Conservation (phyloP, 2,888 invertebrate genomes). For the Eristalis tenax region DNA sequence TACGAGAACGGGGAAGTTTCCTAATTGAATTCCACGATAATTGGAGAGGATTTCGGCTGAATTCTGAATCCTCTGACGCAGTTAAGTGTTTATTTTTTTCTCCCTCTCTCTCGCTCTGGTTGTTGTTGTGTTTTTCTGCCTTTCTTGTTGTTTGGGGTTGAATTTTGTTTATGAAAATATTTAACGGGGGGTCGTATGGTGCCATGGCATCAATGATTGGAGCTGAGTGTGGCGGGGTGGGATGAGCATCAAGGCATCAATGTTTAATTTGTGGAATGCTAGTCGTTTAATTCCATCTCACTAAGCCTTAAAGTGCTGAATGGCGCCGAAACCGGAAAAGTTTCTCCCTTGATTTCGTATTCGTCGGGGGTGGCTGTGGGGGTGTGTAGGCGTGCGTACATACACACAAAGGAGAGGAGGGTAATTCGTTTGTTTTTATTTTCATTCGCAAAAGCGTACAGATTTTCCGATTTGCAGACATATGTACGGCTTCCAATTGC, state of each 20-base stretch:
- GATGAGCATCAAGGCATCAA: slow-evolving; percentile 6
- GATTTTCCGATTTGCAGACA: background rate
- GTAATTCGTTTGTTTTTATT: too few species aligned
- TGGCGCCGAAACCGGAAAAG: slow-evolving; percentile 34
- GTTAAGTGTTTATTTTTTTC: slow-evolving; percentile 35
- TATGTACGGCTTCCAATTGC: background rate
- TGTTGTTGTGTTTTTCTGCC: background rate
- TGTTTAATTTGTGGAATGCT: slow-evolving; percentile 57
- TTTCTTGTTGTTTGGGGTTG: background rate
- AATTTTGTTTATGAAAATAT: slow-evolving; percentile 27
- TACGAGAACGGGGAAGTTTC: slow-evolving; percentile 54
- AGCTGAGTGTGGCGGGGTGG: background rate
- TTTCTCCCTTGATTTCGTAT: background rate
- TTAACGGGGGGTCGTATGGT: background rate
- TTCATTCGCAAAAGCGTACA: too few species aligned
- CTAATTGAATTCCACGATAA: slow-evolving; percentile 61
- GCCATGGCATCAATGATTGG: too few species aligned
- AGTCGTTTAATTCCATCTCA: slow-evolving; percentile 55
- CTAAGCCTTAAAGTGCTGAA: slow-evolving; percentile 53
- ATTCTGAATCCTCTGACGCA: slow-evolving; percentile 42
- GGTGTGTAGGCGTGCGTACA: background rate
- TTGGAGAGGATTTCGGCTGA: slow-evolving; percentile 48
- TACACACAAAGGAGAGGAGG: background rate
- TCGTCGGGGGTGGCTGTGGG: background rate
- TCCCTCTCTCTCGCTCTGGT: background rate